Evolutionary conservation across 2,113 vertebrate genomes (phyloP).

Genomic region (Anseranas semipalmata): DNA sequence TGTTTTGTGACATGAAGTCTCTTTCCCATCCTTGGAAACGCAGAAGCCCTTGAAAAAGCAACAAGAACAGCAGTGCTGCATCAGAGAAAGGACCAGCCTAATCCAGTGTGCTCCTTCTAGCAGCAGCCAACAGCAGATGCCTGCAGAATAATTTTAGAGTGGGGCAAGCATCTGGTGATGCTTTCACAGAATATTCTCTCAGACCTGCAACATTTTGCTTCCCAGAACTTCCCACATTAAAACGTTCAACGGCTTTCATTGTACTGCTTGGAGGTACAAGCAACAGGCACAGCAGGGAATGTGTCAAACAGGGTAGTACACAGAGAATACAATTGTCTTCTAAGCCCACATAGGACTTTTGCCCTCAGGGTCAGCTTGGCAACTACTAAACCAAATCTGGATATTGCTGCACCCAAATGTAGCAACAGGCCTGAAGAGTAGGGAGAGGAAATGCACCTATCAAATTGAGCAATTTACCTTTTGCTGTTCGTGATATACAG

Average conservation of each 20-base stretch:
- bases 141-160: not conserved
- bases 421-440: not conserved
- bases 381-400: not conserved
- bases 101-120: not conserved
- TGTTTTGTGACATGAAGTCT: not conserved
- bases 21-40: not conserved
- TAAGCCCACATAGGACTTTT: not conserved
- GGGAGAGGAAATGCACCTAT: not conserved
- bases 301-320: not conserved
- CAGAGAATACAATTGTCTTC: not conserved
- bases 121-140: not conserved
- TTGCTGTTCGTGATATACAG: not conserved
- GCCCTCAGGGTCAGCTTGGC: not conserved
- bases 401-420: not conserved
- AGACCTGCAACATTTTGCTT: not conserved
- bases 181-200: not conserved
- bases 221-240: not conserved
- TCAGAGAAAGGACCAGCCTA: not conserved
- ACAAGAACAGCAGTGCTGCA: not conserved
- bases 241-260: not conserved
- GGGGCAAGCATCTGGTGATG: not conserved
- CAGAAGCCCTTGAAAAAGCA: not conserved
- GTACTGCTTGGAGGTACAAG: not conserved
- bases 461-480: not conserved
- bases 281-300: fast-evolving